These are phyloP conservation scores for Erebia aethiops DNA, from an alignment of 2,888 invertebrate genomes.

Conservation along the genomic window DNA sequence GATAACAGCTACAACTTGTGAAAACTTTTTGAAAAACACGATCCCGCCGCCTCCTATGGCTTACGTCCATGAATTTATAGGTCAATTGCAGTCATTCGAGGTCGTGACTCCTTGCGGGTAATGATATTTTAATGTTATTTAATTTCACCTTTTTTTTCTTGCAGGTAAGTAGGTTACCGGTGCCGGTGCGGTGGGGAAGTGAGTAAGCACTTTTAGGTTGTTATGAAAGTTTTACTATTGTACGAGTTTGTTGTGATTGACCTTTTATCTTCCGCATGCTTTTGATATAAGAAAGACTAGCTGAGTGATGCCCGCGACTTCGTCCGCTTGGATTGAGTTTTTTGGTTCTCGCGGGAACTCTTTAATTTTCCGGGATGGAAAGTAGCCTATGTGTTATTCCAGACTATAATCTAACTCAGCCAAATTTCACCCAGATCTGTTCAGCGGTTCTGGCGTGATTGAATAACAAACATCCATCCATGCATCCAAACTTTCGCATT, in stretches of 20 bases:
- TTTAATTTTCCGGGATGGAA: too few relatives aligned
- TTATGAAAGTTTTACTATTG: conserved; percentile 23
- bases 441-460: too few relatives aligned
- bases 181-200: conserved; percentile 26
- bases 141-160: conserved; percentile 66
- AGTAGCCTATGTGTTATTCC: too few relatives aligned
- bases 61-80: conserved; percentile 49
- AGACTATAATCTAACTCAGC: too few relatives aligned
- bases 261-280: not conserved
- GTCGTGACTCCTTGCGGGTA: conserved; percentile 68
- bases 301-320: too few relatives aligned
- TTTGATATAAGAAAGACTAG: not conserved
- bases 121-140: conserved; percentile 77
- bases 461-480: too few relatives aligned
- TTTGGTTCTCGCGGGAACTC: too few relatives aligned
- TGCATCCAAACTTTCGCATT: too few relatives aligned
- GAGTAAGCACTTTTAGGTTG: conserved; percentile 29
- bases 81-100: conserved; percentile 61
- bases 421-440: too few relatives aligned
- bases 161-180: conserved; percentile 74
- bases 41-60: conserved; percentile 40
- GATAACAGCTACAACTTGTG: too few relatives aligned
- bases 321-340: too few relatives aligned
- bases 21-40: not conserved
- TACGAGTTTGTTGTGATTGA: conserved; percentile 1